These are phyloP conservation scores for Koerneria pararmatus DNA, from an alignment of 2,888 invertebrate species.

Conservation along the genomic window DNA sequence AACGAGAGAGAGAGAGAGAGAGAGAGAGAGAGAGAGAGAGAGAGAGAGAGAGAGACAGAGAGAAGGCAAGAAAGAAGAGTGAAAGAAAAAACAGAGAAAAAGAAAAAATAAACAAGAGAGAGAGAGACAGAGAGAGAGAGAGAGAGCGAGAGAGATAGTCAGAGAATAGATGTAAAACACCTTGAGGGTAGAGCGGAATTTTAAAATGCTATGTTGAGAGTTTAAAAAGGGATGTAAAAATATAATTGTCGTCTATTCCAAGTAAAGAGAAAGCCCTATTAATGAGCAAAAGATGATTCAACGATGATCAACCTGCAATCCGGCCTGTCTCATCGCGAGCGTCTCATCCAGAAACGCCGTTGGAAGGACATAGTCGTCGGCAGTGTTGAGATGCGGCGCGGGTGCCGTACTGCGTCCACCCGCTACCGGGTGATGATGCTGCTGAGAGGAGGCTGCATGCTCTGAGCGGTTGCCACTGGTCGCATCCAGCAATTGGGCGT, in stretches of 20 bases:
- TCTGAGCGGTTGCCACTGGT: too few species aligned
- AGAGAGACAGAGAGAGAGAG: neutral
- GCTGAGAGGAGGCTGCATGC: conserved; percentile 10
- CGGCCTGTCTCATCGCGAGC: conserved; percentile 14
- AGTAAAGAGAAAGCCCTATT: neutral
- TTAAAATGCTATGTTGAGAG: neutral
- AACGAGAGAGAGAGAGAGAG: too few species aligned
- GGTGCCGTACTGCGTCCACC: neutral
- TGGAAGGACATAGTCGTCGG: conserved; percentile 50
- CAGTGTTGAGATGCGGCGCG: conserved; percentile 43
- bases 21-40: too few species aligned
- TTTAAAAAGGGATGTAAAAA: too few species aligned
- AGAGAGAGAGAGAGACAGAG: too few species aligned
- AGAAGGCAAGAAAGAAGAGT: too few species aligned
- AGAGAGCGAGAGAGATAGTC: neutral
- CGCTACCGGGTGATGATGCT: too few species aligned
- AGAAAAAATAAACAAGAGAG: too few species aligned
- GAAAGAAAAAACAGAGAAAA: too few species aligned
- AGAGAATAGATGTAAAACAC: neutral
- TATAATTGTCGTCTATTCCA: neutral
- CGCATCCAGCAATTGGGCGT: conserved; percentile 35
- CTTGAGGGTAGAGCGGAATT: neutral
- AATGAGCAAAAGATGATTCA: too few species aligned
- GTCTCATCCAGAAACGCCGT: conserved; percentile 34
- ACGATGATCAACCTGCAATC: conserved; percentile 17